Conservation (phyloP, 1,140 invertebrate genomes). For the Plodia interpunctella region DNA sequence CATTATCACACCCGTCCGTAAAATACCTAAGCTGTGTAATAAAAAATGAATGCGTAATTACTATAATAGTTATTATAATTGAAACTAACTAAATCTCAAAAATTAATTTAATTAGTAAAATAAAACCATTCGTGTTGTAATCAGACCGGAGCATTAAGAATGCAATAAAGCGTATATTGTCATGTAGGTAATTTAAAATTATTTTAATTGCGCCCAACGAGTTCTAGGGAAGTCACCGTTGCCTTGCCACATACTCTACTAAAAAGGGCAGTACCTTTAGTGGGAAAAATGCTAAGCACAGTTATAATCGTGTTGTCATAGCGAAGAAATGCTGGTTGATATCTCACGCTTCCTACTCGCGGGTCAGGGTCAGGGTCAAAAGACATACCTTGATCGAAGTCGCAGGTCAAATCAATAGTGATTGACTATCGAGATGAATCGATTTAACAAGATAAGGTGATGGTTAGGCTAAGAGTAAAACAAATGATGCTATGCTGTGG, state of each 20-base stretch:
- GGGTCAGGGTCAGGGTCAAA: slow-evolving; percentile 40
- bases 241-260: not conserved
- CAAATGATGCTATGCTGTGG: not conserved
- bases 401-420: slow-evolving; percentile 12
- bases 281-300: slow-evolving; percentile 5
- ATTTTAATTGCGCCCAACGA: not conserved
- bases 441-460: not conserved
- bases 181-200: not conserved
- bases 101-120: no score
- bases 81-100: no score
- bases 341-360: slow-evolving; percentile 19
- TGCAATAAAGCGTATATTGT: not conserved
- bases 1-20: no score
- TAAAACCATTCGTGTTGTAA: no score
- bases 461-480: not conserved
- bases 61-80: no score
- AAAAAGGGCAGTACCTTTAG: not conserved
- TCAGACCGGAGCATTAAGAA: no score
- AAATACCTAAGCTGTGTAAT: no score
- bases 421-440: not conserved
- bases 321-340: slow-evolving; percentile 16
- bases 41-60: no score
- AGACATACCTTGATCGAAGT: slow-evolving; percentile 33
- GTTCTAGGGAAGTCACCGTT: not conserved
- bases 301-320: slow-evolving; percentile 17